These are phyloP conservation scores for Turritopsis rubra DNA, from an alignment of 30 jellyfish, hydroid and myxozoan genomes.

Conservation along the genomic window DNA sequence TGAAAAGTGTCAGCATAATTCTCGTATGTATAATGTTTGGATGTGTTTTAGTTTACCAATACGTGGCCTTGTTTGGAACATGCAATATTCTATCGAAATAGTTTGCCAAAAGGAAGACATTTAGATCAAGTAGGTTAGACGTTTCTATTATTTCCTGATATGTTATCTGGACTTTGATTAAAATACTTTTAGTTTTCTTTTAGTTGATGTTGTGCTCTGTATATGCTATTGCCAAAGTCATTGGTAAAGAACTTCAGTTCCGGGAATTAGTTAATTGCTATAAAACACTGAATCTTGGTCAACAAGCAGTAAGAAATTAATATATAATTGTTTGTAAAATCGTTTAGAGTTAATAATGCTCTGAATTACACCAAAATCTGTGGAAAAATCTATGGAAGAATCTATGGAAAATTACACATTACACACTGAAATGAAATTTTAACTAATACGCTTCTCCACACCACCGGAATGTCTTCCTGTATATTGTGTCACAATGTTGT, in stretches of 20 bases:
- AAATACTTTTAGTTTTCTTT: not conserved
- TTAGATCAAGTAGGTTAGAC: not conserved
- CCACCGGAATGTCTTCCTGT: no score
- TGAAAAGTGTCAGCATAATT: no score
- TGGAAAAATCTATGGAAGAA: no score
- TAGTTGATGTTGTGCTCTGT: slow-evolving; percentile 12
- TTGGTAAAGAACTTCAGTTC: not conserved
- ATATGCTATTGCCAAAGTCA: slow-evolving; percentile 9
- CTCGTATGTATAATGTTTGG: no score
- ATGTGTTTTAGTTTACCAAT: not conserved
- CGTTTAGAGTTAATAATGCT: no score
- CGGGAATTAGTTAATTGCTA: not conserved
- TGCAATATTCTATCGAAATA: not conserved
- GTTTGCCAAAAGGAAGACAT: not conserved
- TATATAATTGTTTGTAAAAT: no score
- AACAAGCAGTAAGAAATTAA: not conserved
- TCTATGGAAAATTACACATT: no score
- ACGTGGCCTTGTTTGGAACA: slow-evolving; percentile 18
- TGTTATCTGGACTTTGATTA: no score
- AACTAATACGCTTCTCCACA: no score
- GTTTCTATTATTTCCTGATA: not conserved
- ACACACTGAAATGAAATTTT: no score
- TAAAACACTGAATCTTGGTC: slow-evolving; percentile 1
- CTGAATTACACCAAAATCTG: no score
- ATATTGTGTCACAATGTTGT: no score